phyloP scores from a whole-genome alignment of 2,113 vertebrate genomes.

The Stomatorhinus ivindoensis region DNA sequence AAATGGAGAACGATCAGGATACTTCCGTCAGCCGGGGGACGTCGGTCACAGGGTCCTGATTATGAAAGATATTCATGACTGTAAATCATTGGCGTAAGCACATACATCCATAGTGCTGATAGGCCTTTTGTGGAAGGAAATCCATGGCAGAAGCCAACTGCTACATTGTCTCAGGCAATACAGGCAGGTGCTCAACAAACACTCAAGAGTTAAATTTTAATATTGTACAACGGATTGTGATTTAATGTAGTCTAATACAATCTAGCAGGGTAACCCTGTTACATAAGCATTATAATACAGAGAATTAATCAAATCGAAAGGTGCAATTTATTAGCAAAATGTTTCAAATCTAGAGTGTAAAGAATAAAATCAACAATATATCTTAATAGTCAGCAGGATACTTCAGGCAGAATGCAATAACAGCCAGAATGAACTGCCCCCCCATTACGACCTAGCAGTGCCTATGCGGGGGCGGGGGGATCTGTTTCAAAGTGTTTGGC shows the following conservation, averaged over 20 bases:
- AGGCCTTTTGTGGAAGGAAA: background rate
- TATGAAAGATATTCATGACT: conserved; percentile 32
- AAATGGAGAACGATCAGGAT: conserved; percentile 39
- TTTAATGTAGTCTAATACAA: background rate
- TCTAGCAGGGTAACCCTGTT: background rate
- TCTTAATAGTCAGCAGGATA: background rate
- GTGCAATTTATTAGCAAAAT: background rate
- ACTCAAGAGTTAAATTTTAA: conserved; percentile 1
- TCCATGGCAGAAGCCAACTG: background rate
- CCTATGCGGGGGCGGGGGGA: background rate
- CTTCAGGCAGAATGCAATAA: background rate
- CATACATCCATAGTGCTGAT: background rate
- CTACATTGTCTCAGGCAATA: background rate
- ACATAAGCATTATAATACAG: background rate
- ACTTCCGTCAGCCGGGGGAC: background rate
- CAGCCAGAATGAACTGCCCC: background rate
- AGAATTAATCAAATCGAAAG: conserved; percentile 4
- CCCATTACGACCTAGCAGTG: background rate
- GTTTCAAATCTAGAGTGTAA: background rate
- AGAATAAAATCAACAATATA: background rate
- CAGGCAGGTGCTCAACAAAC: background rate
- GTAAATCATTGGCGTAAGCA: background rate
- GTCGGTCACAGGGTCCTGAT: conserved; percentile 40
- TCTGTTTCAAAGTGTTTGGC: background rate
- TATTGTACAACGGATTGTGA: background rate